Evolutionary conservation across 1,140 invertebrate genomes (phyloP), one percentile per base, ranked within the genome.

Genomic region (Mylabris phalerata): DNA sequence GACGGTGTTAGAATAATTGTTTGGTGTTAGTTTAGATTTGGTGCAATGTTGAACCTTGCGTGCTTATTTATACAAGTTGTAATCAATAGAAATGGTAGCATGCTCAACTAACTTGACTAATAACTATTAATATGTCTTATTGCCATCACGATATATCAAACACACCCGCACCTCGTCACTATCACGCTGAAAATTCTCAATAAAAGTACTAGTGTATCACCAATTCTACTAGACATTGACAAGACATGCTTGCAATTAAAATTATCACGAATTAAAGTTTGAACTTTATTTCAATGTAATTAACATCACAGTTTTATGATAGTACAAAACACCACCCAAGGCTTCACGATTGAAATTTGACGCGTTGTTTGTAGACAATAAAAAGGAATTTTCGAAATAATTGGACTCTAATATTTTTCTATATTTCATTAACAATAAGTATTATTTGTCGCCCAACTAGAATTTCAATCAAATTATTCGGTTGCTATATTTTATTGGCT

Each of bases 81-180:
- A 67, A 67, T 67, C 66, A 65, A 67, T 67, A 67, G 66, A 65
- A 67, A 67, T 64, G 32, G 65, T 67, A 65, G 61, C 66, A 65
- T 65, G 63, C 64, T 65, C 59, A 19, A 54, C 61, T 62, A 63
- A 65, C 65, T 65, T 63, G 63, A 67, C 66, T 67, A 67, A 67
- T 67, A 67, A 67, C 66, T 67, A 67, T 67, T 67, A 67, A 67
- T 67, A 67, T 61, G 66, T 67, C 63, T 65, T 65, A 57, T 61
- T 67, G 61, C 66, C 66, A 67, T 67, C 66, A 67, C 66, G 66
- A 67, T 67, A 67, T 64, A 65, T 67, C 66, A 67, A 67, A 67
- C 66, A 61, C 66, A 65, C 64, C 61, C 60, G 57, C 45, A 24
- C 5, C 32, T 32, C 32, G 32, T 32, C 32, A 32, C 32, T 32